Evolutionary conservation across 1,140 invertebrate genomes (phyloP).

Genomic region (Rhyzopertha dominica): DNA sequence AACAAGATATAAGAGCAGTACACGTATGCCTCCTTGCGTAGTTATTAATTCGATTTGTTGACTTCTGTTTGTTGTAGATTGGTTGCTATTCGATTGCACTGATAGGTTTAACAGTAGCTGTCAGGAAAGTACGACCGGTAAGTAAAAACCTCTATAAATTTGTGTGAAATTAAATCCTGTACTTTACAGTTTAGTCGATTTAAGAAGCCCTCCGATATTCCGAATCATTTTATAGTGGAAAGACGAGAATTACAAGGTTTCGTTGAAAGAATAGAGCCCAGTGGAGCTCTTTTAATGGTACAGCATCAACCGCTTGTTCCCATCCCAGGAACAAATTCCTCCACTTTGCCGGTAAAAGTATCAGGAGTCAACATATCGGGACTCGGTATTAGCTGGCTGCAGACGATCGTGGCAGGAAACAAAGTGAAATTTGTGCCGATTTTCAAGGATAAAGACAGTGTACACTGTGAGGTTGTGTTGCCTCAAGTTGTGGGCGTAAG

Average conservation of each 20-base stretch:
- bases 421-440: slow-evolving; percentile 48
- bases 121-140: slow-evolving; percentile 51
- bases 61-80: slow-evolving; percentile 40
- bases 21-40: slow-evolving; percentile 36
- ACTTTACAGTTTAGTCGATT: slow-evolving; percentile 50
- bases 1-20: slow-evolving; percentile 45
- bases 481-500: slow-evolving; percentile 26
- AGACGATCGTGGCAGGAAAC: slow-evolving; percentile 46
- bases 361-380: slow-evolving; percentile 47
- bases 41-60: slow-evolving; percentile 13
- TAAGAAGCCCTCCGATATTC: slow-evolving; percentile 47
- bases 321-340: slow-evolving; percentile 40
- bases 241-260: slow-evolving; percentile 45
- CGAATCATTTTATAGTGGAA: slow-evolving; percentile 47
- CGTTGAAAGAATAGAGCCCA: slow-evolving; percentile 48
- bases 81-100: slow-evolving; percentile 51
- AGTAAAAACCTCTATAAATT: slow-evolving; percentile 32
- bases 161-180: slow-evolving; percentile 7
- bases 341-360: slow-evolving; percentile 50
- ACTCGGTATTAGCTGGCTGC: slow-evolving; percentile 51
- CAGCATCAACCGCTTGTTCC: slow-evolving; percentile 50
- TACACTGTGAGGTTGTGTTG: slow-evolving; percentile 47
- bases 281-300: slow-evolving; percentile 46
- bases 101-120: slow-evolving; percentile 46
- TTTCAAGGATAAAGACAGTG: slow-evolving; percentile 40